These are phyloP conservation scores for Glandiceps talaboti DNA, from an alignment of 53 echinoderm and acorn worm genomes.

Conservation along the genomic window DNA sequence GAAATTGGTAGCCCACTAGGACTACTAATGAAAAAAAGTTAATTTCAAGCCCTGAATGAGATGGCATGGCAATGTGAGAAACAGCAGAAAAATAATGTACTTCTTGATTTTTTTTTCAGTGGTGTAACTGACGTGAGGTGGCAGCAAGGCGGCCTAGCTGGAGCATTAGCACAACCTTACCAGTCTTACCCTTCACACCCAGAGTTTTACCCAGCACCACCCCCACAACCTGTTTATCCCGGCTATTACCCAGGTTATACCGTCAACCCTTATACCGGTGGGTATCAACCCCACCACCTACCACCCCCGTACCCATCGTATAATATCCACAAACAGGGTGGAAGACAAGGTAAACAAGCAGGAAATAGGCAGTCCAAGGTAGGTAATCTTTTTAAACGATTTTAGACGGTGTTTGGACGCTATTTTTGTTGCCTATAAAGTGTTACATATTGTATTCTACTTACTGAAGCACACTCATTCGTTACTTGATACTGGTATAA, in stretches of 20 bases:
- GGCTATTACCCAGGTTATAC: constrained; percentile 32
- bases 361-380: constrained; percentile 26
- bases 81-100: no score
- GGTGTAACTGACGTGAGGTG: constrained; percentile 7
- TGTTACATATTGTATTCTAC: no score
- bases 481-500: no score
- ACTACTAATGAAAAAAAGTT: no score
- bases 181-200: not conserved
- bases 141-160: constrained; percentile 17
- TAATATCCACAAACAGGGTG: not conserved
- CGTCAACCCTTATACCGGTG: constrained; percentile 4
- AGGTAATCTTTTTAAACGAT: no score
- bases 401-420: no score
- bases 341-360: not conserved
- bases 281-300: constrained; percentile 10
- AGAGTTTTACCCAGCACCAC: constrained; percentile 10
- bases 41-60: no score
- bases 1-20: no score
- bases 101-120: not conserved
- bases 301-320: not conserved
- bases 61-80: no score
- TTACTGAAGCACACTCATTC: no score
- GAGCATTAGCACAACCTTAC: not conserved
- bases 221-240: constrained; percentile 14
- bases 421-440: no score